Base-by-base conservation (phyloP, 2,797 vertebrate species). In the Percopsis omiscomaycus region DNA sequence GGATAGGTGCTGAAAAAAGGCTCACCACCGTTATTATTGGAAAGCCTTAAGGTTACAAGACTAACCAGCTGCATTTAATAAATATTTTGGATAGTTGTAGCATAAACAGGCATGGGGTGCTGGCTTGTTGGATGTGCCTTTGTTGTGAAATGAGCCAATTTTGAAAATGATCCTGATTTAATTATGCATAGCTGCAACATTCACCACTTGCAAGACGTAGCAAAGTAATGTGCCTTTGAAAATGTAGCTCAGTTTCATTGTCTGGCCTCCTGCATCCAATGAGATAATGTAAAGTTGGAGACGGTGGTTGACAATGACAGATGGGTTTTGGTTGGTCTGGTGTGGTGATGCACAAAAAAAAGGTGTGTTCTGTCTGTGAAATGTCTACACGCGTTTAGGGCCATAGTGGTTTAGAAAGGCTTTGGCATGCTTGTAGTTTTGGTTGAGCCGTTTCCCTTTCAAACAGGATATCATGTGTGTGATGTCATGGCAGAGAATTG, bases 241-340 rank as follows among this genome's bases (percentile, higher is more conserved):
- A 8, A 56, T 71, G 75, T 66, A 81, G 58, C 74, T 60, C 69
- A 78, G 80, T 81, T 53, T 11, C 48, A 55, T 73, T 59, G 29
- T 66, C 75, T 78, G 68, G 61, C 74, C 80, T 64, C 73, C 64
- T 69, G 75, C 80, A 74, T 77, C 74, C 69, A 77, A 75, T 77
- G 83, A 85, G 84, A 88, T 80, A 55, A 81, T 79, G 75, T 77
- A 81, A 91, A 92, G 89, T 92, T 92, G 81, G 83, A 76, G 77
- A 74, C 83, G 82, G 73, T 79, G 80, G 70, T 69, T 76, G 75
- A 72, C 71, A 79, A 80, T 85, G 84, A 86, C 84, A 82, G 73
- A 82, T 84, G 71, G 71, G 58, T 72, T 86, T 59, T 57, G 73
- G 68, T 78, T 66, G 74, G 80, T 79, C 79, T 66, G 75, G 79